Evolutionary conservation across 2,797 vertebrate species (phyloP).

Genomic region (Chromis chromis): DNA sequence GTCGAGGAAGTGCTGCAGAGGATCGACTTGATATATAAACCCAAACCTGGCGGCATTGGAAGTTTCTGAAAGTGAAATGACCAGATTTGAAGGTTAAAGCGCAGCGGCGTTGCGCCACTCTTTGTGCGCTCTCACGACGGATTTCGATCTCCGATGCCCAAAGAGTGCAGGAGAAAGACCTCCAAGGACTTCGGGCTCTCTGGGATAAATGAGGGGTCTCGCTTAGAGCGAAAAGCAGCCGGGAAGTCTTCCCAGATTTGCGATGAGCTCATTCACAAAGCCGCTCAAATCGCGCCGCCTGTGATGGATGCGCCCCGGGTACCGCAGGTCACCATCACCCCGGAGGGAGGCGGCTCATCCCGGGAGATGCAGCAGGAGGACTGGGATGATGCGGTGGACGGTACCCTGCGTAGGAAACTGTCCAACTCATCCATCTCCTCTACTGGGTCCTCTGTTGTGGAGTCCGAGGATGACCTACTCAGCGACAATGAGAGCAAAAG

Average conservation of each 20-base stretch:
- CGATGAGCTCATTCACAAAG: conserved; percentile 79
- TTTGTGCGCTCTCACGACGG: conserved; percentile 39
- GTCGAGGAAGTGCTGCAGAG: conserved; percentile 19
- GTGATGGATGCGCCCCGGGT: conserved; percentile 79
- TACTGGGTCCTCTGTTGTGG: conserved; percentile 91
- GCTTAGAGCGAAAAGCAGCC: conserved; percentile 63
- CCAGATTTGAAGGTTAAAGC: conserved; percentile 77
- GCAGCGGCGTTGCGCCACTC: conserved; percentile 41
- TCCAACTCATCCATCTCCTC: conserved; percentile 97
- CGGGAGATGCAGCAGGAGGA: conserved; percentile 83
- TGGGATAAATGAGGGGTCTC: conserved; percentile 53
- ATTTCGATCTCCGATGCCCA: conserved; percentile 71
- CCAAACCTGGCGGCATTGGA: neutral
- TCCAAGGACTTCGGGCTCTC: conserved; percentile 78
- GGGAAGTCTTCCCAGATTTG: conserved; percentile 60
- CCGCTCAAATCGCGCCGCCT: conserved; percentile 65
- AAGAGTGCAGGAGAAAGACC: conserved; percentile 80
- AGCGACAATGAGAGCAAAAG: conserved; percentile 95
- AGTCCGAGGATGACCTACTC: conserved; percentile 95
- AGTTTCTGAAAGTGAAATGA: conserved; percentile 61
- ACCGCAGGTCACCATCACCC: conserved; percentile 94
- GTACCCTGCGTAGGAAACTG: conserved; percentile 86
- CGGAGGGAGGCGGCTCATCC: conserved; percentile 84
- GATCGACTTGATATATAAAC: neutral
- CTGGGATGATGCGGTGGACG: conserved; percentile 79